A percentile compares a stretch with the other conserved stretches of the same genome.
phyloP scores from a whole-genome alignment of 2,888 invertebrate species.

The Hermodice carunculata region DNA sequence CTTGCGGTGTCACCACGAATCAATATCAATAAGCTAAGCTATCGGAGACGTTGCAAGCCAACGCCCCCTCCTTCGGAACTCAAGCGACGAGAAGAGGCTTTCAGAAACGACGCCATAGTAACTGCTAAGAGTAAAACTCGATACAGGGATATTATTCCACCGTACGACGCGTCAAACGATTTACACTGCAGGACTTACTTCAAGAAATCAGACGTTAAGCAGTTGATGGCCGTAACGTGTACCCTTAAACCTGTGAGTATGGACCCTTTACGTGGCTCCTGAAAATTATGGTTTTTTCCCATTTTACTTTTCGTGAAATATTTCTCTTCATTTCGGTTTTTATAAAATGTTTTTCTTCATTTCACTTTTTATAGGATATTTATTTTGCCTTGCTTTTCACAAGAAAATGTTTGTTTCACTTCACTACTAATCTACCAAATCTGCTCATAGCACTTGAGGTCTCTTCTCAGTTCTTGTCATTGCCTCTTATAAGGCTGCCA shows the following conservation, averaged over 20 bases:
- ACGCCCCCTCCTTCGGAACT: slow-evolving; percentile 28
- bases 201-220: slow-evolving; percentile 51
- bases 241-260: slow-evolving; percentile 20
- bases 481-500: too few species aligned
- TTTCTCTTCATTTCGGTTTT: too few species aligned
- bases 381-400: too few species aligned
- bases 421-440: too few species aligned
- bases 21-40: slow-evolving; percentile 9
- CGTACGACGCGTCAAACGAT: slow-evolving; percentile 58
- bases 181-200: slow-evolving; percentile 55
- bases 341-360: too few species aligned
- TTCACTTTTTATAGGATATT: too few species aligned
- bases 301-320: too few species aligned
- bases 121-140: slow-evolving; percentile 55
- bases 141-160: slow-evolving; percentile 62
- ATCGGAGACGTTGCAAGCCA: slow-evolving; percentile 9
- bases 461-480: too few species aligned
- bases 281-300: too few species aligned
- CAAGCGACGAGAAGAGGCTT: slow-evolving; percentile 49
- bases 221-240: slow-evolving; percentile 40
- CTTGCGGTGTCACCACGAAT: slow-evolving; percentile 4
- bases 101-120: slow-evolving; percentile 63
- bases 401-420: too few species aligned
- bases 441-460: too few species aligned
- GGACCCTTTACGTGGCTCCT: too few species aligned